Evolutionary conservation across 2,797 vertebrate genomes (phyloP).

Genomic region (Corythornis leucogaster): DNA sequence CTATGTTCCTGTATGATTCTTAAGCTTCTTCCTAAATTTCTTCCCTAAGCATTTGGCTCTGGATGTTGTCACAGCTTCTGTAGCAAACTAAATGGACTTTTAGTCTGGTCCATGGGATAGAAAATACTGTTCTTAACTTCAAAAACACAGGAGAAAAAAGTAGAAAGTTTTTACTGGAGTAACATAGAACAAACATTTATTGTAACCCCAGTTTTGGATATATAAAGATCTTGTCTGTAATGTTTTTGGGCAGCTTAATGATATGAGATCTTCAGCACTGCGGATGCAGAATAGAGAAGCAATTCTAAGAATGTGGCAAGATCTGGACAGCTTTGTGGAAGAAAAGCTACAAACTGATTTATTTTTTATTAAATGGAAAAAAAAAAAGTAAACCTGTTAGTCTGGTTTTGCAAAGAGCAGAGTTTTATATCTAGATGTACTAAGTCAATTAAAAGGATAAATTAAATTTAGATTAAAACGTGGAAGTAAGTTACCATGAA

Average conservation of each 20-base stretch:
- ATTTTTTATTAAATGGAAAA: not conserved
- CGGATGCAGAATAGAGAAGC: not conserved
- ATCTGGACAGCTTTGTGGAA: not conserved
- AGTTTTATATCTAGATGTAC: not conserved
- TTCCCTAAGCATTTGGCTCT: not conserved
- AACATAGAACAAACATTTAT: not conserved
- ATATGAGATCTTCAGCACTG: not conserved
- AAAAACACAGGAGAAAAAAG: not conserved
- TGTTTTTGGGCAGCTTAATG: not conserved
- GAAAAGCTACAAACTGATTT: not conserved
- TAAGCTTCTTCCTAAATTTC: not conserved
- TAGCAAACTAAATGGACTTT: not conserved
- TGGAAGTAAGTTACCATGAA: not conserved
- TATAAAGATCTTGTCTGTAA: not conserved
- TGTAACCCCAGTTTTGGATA: not conserved
- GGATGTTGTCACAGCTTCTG: not conserved
- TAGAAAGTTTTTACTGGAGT: not conserved
- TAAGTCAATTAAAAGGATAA: not conserved
- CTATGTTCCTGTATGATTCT: not conserved
- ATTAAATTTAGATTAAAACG: not conserved
- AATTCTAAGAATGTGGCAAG: not conserved
- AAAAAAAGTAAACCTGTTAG: not conserved
- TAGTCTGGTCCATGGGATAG: not conserved
- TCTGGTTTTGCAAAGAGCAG: not conserved
- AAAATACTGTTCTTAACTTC: not conserved